A percentile compares a stretch with the other conserved stretches of the same genome.
Conservation (phyloP, 2,797 vertebrate genomes). For the Bryconaethiops microstoma region DNA sequence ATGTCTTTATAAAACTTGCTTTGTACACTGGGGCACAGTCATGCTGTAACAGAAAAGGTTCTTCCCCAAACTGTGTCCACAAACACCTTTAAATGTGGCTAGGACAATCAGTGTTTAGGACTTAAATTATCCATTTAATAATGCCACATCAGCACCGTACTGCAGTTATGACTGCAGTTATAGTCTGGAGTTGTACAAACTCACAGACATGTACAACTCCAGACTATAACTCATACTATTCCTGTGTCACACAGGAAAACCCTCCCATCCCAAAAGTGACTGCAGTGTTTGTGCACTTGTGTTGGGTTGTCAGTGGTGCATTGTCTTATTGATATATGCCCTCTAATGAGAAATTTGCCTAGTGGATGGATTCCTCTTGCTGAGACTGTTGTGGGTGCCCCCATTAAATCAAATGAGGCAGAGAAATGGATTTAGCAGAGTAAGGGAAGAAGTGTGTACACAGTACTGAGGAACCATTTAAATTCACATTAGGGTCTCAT, state of each 20-base stretch:
- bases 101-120: too few relatives aligned
- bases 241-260: background rate
- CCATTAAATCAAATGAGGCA: constrained; percentile 67
- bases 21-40: too few relatives aligned
- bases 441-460: constrained; percentile 13
- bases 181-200: too few relatives aligned
- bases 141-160: too few relatives aligned
- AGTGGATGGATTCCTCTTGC: constrained; percentile 62
- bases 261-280: background rate
- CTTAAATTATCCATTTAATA: too few relatives aligned
- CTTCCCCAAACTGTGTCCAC: too few relatives aligned
- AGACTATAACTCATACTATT: background rate
- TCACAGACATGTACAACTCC: background rate
- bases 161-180: too few relatives aligned
- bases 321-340: constrained; percentile 41
- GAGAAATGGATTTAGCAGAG: constrained; percentile 49
- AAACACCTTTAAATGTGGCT: too few relatives aligned
- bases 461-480: constrained; percentile 29
- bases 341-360: constrained; percentile 72
- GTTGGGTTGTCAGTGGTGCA: constrained; percentile 52
- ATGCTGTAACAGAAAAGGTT: too few relatives aligned
- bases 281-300: constrained; percentile 14
- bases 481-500: constrained; percentile 48
- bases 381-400: constrained; percentile 49
- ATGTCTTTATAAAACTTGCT: too few relatives aligned